phyloP scores from a whole-genome alignment of 2,888 invertebrate genomes.

The Agrotis ipsilon region DNA sequence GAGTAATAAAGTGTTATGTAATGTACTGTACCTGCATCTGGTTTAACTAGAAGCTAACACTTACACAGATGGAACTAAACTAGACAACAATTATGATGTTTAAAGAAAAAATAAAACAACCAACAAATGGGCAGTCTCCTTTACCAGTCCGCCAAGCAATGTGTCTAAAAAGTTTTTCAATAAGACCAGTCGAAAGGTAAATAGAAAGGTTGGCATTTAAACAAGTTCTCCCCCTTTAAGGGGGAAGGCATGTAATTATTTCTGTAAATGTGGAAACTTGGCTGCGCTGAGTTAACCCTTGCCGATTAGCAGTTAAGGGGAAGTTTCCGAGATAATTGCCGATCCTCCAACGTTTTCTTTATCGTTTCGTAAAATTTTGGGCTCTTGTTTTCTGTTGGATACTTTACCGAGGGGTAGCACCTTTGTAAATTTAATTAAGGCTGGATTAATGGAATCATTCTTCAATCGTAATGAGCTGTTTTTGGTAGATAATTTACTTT shows the following conservation, averaged over 20 bases:
- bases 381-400: slow-evolving; percentile 49
- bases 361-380: slow-evolving; percentile 41
- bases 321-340: slow-evolving; percentile 76
- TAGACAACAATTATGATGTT: neutral
- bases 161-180: slow-evolving; percentile 87
- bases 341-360: slow-evolving; percentile 67
- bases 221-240: slow-evolving; percentile 59
- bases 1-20: too few relatives aligned
- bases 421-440: slow-evolving; percentile 45
- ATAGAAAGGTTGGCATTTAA: slow-evolving; percentile 81
- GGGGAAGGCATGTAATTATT: slow-evolving; percentile 82
- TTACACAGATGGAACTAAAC: too few relatives aligned
- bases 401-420: slow-evolving; percentile 29
- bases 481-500: neutral
- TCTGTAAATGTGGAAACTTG: slow-evolving; percentile 88
- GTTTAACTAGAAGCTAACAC: neutral
- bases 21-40: neutral
- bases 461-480: slow-evolving; percentile 19
- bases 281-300: slow-evolving; percentile 76
- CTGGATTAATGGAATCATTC: slow-evolving; percentile 23
- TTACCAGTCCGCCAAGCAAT: slow-evolving; percentile 69
- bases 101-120: neutral
- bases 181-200: slow-evolving; percentile 84
- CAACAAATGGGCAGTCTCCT: slow-evolving; percentile 7
- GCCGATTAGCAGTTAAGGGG: slow-evolving; percentile 80